Base-by-base conservation (phyloP, 2,888 invertebrate species). In the Baronia brevicornis region DNA sequence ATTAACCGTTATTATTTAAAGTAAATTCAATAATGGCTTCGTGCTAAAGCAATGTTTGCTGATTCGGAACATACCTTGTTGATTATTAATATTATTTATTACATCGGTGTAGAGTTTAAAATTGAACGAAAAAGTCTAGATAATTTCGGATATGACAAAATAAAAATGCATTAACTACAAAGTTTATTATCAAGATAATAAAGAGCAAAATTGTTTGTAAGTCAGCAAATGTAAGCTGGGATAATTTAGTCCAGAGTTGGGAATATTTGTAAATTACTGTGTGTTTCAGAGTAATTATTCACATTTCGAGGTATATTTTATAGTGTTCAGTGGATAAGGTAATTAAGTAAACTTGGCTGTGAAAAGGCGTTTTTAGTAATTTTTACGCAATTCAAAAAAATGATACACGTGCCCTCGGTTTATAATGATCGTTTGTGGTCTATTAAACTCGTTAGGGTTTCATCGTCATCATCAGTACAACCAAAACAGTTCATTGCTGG, bases 1-100 rank as follows among this genome's bases (percentile, higher is more conserved):
- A 84, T 84, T 82, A 84, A 82, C 68, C 75, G 77, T 78, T 82
- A 84, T 82, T 82, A 82, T 80, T 77, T 80, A 78, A 82, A 80
- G 80, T 80, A 80, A 84, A 84, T 84, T 84, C 82, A 84, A 82
- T 84, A 84, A 82, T 82, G 69, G 77, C 61, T 60, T 58, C 60
- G 62, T 71, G 68, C 69, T 71, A 74, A 72, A 66, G 62, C 62
- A 66, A 67, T 80, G 72, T 80, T 80, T 80, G 61, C 73, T 62
- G 73, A 77, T 74, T 60, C 46, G 40, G 46, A 52, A 50, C 44
- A 28, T 19, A 25, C 28, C 40, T 39, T 36, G 34, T 38, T 15
- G 51, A 44, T 41, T 31, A 7, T 37, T 37, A 41, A 20, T 40
- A 24, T 39, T 65, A 63, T 48, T 46, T 70, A 64, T 34, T 0